These are phyloP conservation scores for Subanguina moxae DNA, from an alignment of 1,140 invertebrate species.

Conservation along the genomic window DNA sequence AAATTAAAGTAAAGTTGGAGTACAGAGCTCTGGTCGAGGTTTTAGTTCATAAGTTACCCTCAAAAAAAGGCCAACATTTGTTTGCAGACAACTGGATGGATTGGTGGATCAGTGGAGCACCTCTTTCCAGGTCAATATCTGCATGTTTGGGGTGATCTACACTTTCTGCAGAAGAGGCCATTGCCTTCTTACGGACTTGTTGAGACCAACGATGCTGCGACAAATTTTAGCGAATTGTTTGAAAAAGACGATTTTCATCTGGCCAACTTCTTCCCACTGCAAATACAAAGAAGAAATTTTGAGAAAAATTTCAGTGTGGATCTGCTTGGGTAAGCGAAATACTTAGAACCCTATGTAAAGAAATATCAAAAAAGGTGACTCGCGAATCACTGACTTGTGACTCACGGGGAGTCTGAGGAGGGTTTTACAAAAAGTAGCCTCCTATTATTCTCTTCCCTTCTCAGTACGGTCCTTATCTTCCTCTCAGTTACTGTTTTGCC, in stretches of 20 bases:
- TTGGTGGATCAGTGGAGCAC: not conserved
- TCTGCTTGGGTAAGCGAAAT: slow-evolving; percentile 5
- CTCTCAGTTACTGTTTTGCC: no score
- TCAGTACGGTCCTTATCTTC: no score
- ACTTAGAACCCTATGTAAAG: no score
- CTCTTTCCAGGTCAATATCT: not conserved
- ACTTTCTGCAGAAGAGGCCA: not conserved
- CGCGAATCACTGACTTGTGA: no score
- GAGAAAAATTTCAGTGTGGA: slow-evolving; percentile 2
- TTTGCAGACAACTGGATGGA: not conserved
- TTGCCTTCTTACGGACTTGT: slow-evolving; percentile 9
- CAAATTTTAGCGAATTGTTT: not conserved
- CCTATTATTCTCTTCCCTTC: no score
- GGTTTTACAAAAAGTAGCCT: no score
- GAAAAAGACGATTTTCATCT: not conserved
- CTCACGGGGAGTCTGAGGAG: no score
- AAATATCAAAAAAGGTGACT: no score
- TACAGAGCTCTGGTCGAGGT: slow-evolving; percentile 14
- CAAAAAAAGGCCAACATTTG: not conserved
- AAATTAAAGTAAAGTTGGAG: slow-evolving; percentile 18
- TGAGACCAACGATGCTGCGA: not conserved
- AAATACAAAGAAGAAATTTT: slow-evolving; percentile 13
- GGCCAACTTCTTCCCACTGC: slow-evolving; percentile 1
- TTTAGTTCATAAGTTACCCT: not conserved
- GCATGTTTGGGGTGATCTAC: slow-evolving; percentile 2